Evolutionary conservation across 35 echinoderm and acorn worm genomes (phyloP).

Genomic region (Ptychodera flava): DNA sequence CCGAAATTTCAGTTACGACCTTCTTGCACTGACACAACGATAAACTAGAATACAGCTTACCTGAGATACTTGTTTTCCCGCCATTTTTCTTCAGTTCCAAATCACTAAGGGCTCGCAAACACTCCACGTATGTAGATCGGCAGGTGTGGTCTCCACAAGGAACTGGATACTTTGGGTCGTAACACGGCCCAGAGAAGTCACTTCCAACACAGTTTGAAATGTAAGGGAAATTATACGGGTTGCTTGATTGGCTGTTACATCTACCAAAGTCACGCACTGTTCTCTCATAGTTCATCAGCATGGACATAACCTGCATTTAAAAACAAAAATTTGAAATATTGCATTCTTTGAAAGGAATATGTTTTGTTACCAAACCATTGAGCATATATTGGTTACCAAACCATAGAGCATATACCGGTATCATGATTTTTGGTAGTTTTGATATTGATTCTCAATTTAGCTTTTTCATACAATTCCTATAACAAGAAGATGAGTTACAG

Average conservation of each 20-base stretch:
- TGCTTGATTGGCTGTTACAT: not conserved
- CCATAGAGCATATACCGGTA: too few relatives aligned
- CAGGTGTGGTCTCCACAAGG: constrained; percentile 27
- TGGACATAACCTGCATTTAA: constrained; percentile 26
- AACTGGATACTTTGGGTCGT: not conserved
- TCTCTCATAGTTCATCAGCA: constrained; percentile 34
- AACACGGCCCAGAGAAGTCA: not conserved
- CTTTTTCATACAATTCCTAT: too few relatives aligned
- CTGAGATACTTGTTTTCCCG: not conserved
- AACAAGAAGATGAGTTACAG: too few relatives aligned
- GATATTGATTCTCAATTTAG: too few relatives aligned
- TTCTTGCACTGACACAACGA: too few relatives aligned
- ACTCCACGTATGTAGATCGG: constrained; percentile 14
- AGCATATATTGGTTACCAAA: too few relatives aligned
- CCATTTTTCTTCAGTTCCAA: constrained; percentile 25
- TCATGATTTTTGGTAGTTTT: too few relatives aligned
- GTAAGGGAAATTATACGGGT: constrained; percentile 13
- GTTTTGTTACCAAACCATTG: too few relatives aligned
- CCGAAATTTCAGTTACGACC: too few relatives aligned
- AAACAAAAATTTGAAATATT: too few relatives aligned
- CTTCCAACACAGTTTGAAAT: constrained; percentile 31
- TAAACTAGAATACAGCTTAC: not conserved
- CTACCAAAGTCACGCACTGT: constrained; percentile 33
- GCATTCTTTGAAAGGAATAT: too few relatives aligned
- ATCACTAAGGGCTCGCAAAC: constrained; percentile 20